Evolutionary conservation across 2,113 vertebrate species (phyloP), one percentile per base, ranked within the genome.

Genomic region (Andinoacara biseriatus): DNA sequence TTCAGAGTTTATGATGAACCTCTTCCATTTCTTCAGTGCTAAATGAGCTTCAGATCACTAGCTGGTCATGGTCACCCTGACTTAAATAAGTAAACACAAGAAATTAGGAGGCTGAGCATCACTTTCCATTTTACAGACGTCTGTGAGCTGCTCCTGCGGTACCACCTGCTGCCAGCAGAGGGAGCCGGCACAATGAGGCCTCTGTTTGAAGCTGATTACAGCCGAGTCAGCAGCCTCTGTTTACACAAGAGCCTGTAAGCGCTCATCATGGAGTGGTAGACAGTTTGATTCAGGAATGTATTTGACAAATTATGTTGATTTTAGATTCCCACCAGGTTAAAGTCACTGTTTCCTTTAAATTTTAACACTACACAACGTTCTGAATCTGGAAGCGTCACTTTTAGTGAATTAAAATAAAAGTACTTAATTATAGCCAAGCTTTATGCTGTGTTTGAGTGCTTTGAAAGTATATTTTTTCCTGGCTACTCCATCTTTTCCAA

Each of bases 111-210:
- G 72, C 49, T 24, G 10, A 80, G 79, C 43, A 4, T 84, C 85
- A 75, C 78, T 84, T 61, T 69, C 58, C 81, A 4, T 63, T 67
- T 82, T 90, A 7, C 86, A 86, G 81, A 72, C 65, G 18, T 38
- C 7, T 4, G 83, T 33, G 26, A 60, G 40, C 17, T 8, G 67
- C 8, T 43, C 65, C 31, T 87, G 81, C 22, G 78, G 75, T 82
- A 31, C 84, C 88, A 29, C 29, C 61, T 29, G 62, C 81, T 33
- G 60, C 92, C 94, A 90, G 40, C 82, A 90, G 95, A 85, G 83
- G 86, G 91, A 1, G 89, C 74, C 1, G 20, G 15, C 69, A 93
- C 94, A 95, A 93, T 81, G 83, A 91, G 40, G 5, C 31, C 79
- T 93, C 89, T 95, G 92, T 94, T 78, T 22, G 22, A 38, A 49